A percentile compares a stretch with the other conserved stretches of the same genome.
Evolutionary conservation across 2,797 vertebrate species (phyloP).

Genomic region (Philypnodon macrostomus): DNA sequence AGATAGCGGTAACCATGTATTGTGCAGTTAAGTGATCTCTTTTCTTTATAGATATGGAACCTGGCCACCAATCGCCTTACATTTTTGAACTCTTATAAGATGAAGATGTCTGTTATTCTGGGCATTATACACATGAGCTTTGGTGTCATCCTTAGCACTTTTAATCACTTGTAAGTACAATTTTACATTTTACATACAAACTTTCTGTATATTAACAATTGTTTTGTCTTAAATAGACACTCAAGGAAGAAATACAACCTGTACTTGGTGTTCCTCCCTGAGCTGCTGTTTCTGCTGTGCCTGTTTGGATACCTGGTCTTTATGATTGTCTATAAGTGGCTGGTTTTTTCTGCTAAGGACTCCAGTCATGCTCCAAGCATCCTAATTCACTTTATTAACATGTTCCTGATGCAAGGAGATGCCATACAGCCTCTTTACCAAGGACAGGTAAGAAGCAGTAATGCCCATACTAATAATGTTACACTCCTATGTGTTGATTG

Average conservation of each 20-base stretch:
- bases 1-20: background rate
- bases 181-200: slow-evolving; percentile 23
- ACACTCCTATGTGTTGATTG: no score
- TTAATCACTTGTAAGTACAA: slow-evolving; percentile 90
- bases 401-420: slow-evolving; percentile 88
- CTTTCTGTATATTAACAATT: background rate
- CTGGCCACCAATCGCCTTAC: slow-evolving; percentile 90
- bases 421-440: slow-evolving; percentile 70
- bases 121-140: slow-evolving; percentile 94
- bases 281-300: slow-evolving; percentile 90
- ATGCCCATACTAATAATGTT: no score
- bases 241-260: slow-evolving; percentile 88
- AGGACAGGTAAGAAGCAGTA: slow-evolving; percentile 82
- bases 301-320: slow-evolving; percentile 96
- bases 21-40: slow-evolving; percentile 6
- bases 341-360: slow-evolving; percentile 77
- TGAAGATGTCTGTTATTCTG: slow-evolving; percentile 99
- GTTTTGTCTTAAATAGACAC: slow-evolving; percentile 73
- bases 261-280: slow-evolving; percentile 89
- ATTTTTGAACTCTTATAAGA: slow-evolving; percentile 98
- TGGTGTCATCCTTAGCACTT: slow-evolving; percentile 87
- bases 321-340: slow-evolving; percentile 95
- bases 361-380: slow-evolving; percentile 88
- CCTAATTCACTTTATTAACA: slow-evolving; percentile 95
- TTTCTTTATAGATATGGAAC: slow-evolving; percentile 89